Base-by-base conservation (phyloP, 37 sponge, comb jelly and placozoan genomes). In the Cliona cf. orientalis region DNA sequence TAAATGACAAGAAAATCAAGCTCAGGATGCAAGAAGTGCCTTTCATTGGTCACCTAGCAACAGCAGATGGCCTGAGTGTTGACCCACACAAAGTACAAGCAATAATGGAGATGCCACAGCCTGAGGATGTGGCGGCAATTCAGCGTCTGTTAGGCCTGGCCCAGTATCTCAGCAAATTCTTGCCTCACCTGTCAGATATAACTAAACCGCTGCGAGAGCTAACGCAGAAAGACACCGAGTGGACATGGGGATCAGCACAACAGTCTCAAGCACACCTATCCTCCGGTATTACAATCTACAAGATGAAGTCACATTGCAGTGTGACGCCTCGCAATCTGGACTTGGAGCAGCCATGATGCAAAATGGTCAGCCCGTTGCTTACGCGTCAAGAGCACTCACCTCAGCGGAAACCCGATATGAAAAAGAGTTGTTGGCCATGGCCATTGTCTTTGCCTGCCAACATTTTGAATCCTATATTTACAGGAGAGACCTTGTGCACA, bases 341-440 rank as follows among this genome's bases (percentile, higher is more conserved):
- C 45, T 82, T 7, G 85, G 85, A 46, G 85, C 76, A n/a, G 68
- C 75, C 1, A 46, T 84, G 55, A 12, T 66, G 36, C 70, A 80
- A 42, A 37, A 67, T 68, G 73, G 79, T n/a, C 86, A 86, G 39
- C 86, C 86, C 0, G 86, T 86, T 2, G 74, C 72, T 0, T 86
- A 78, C 71, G 79, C 86, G 2, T 86, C 86, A 3, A 19, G 63
- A 0, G 79, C 86, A 7, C 74, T 78, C 3, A 64, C 79, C 1
- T 38, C 59, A 21, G 34, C 79, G 14, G 79, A 86, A 63, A 77
- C 79, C 28, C 79, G 55, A 0, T 71, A 71, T 61, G 80, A 86
- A 53, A 86, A 86, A 43, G 80, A 86, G 75, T 42, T 86, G 33
- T 44, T 86, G n/a, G n/a, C n/a, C n/a, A n/a, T n/a, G n/a, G 86